A percentile compares a stretch with the other conserved stretches of the same genome.
Conservation (phyloP, 2,888 invertebrate genomes). For the Trichopoda pennipes region DNA sequence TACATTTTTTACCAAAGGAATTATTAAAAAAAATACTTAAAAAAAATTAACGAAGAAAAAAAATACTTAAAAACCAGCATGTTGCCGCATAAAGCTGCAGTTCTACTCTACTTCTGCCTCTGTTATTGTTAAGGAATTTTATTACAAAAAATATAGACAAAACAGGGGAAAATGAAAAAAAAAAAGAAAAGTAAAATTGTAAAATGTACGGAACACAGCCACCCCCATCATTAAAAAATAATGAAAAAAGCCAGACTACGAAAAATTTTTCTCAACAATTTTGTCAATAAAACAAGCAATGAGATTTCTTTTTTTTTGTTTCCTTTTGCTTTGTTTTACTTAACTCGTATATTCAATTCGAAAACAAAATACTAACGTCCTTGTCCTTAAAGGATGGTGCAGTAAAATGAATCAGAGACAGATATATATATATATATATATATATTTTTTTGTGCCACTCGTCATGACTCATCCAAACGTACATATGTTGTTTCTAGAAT, state of each 20-base stretch:
- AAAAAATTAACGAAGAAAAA: constrained; percentile 21
- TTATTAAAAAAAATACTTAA: constrained; percentile 5
- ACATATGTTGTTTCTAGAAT: not conserved
- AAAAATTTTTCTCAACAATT: constrained; percentile 52
- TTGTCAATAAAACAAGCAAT: constrained; percentile 47
- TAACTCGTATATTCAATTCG: not conserved
- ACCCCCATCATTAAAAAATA: constrained; percentile 34
- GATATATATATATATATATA: too few species aligned
- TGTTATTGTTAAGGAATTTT: constrained; percentile 54
- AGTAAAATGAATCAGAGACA: constrained; percentile 40
- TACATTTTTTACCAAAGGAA: constrained; percentile 40
- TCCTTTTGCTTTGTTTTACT: too few species aligned
- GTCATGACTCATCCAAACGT: constrained; percentile 43
- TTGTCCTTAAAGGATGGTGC: constrained; percentile 56
- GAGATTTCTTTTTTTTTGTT: constrained; percentile 7
- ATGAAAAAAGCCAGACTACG: constrained; percentile 54
- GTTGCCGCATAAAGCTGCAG: constrained; percentile 46
- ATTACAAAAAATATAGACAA: not conserved
- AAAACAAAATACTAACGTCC: constrained; percentile 58
- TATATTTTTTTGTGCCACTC: constrained; percentile 41
- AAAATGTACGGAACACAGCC: constrained; percentile 20
- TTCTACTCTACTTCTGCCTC: constrained; percentile 27
- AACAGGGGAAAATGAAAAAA: not conserved
- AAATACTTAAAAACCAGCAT: constrained; percentile 47
- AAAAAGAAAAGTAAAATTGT: constrained; percentile 17